Evolutionary conservation across 1,140 invertebrate species (phyloP).

Genomic region (Drosophila subpulchrella): DNA sequence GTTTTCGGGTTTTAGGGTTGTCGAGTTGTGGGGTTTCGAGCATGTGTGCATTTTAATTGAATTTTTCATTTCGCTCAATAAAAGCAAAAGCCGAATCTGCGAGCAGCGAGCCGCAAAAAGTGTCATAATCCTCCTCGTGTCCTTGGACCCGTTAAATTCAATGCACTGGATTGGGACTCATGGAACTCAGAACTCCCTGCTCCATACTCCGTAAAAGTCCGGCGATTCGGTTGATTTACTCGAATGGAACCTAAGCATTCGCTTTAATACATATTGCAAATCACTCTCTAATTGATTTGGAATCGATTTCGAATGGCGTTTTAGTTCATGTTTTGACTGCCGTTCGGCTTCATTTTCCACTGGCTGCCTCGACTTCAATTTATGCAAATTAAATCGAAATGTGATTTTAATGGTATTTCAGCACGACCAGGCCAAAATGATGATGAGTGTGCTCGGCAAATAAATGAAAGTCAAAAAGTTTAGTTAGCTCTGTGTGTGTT

Average conservation of each 20-base stretch:
- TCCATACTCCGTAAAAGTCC: background rate
- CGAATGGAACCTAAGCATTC: slow-evolving; percentile 8
- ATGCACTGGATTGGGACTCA: background rate
- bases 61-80: slow-evolving; percentile 78
- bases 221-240: slow-evolving; percentile 15
- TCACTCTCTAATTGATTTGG: slow-evolving; percentile 69
- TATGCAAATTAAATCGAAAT: slow-evolving; percentile 75
- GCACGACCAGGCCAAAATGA: slow-evolving; percentile 20
- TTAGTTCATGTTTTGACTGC: slow-evolving; percentile 7
- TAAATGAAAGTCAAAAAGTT: slow-evolving; percentile 42
- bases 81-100: slow-evolving; percentile 72
- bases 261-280: slow-evolving; percentile 37
- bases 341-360: slow-evolving; percentile 31
- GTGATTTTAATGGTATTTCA: slow-evolving; percentile 72
- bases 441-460: slow-evolving; percentile 34
- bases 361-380: slow-evolving; percentile 52
- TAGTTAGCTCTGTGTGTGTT: slow-evolving; percentile 22
- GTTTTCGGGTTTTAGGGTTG: slow-evolving; percentile 7
- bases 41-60: slow-evolving; percentile 78
- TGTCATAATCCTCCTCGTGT: slow-evolving; percentile 61
- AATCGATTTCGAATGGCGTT: slow-evolving; percentile 73
- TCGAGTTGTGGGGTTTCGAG: slow-evolving; percentile 19
- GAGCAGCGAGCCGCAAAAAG: slow-evolving; percentile 63
- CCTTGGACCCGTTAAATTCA: slow-evolving; percentile 20
- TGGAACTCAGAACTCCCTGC: background rate